These are phyloP conservation scores for Babyrousa celebensis DNA, from an alignment of 2,797 vertebrate species.

Conservation along the genomic window DNA sequence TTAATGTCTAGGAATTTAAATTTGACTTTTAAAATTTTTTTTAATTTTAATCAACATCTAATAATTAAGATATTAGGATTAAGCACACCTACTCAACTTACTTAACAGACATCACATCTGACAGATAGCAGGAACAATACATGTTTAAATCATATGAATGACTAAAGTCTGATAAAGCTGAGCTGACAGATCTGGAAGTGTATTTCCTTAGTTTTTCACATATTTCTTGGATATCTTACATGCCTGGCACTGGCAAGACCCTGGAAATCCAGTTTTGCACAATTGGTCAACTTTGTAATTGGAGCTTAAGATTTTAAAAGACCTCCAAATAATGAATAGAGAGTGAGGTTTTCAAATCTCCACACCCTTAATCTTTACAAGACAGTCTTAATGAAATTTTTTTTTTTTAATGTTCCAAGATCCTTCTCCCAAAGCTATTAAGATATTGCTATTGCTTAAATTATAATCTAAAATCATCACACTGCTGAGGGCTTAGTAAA, in stretches of 20 bases:
- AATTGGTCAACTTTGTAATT: background rate
- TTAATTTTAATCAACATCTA: background rate
- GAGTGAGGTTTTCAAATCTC: background rate
- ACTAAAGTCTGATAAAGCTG: background rate
- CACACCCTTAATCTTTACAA: constrained; percentile 5
- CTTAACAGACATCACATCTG: constrained; percentile 22
- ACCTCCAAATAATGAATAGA: background rate
- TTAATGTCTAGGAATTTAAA: background rate
- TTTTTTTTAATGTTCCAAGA: background rate
- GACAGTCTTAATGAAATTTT: background rate
- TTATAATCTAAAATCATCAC: constrained; percentile 17
- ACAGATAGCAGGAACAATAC: background rate
- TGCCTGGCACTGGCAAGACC: background rate
- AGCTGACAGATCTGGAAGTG: background rate
- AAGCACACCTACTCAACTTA: background rate
- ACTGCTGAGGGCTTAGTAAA: background rate
- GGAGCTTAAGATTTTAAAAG: background rate
- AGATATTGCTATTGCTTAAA: background rate
- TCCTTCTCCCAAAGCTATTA: constrained; percentile 26
- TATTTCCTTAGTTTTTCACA: background rate
- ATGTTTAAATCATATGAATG: background rate
- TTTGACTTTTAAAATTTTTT: background rate
- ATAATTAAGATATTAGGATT: constrained; percentile 8
- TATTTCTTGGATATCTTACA: background rate
- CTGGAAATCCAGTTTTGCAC: constrained; percentile 11